These are phyloP conservation scores for Aphelenchoides avenae DNA, from an alignment of 1,140 invertebrate genomes.

Conservation along the genomic window DNA sequence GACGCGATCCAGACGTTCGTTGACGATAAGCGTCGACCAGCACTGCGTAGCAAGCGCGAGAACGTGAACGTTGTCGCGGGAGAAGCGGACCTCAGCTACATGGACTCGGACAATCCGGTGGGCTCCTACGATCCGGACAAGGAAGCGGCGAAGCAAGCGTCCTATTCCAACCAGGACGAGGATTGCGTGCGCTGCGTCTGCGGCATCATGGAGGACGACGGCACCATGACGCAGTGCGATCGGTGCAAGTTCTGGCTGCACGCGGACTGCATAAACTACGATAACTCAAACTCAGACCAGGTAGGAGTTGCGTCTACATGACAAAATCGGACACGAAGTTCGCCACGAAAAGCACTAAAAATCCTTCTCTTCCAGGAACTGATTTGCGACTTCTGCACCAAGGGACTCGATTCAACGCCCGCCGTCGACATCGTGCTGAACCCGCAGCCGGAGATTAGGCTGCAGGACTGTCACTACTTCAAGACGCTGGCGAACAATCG, in stretches of 20 bases:
- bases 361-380: slow-evolving; percentile 37
- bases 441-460: slow-evolving; percentile 41
- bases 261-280: slow-evolving; percentile 53
- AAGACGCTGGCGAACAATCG: slow-evolving; percentile 45
- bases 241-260: slow-evolving; percentile 56
- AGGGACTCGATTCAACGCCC: slow-evolving; percentile 22
- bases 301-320: slow-evolving; percentile 22
- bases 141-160: slow-evolving; percentile 13
- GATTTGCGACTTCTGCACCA: slow-evolving; percentile 41
- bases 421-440: slow-evolving; percentile 43
- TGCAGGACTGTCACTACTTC: slow-evolving; percentile 48
- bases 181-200: slow-evolving; percentile 94
- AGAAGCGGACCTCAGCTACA: slow-evolving; percentile 34
- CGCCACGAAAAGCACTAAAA: slow-evolving; percentile 1
- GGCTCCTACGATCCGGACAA: slow-evolving; percentile 49
- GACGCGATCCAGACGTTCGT: slow-evolving; percentile 12
- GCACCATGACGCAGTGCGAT: slow-evolving; percentile 62
- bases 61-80: slow-evolving; percentile 15
- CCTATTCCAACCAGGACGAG: slow-evolving; percentile 62
- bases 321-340: slow-evolving; percentile 21
- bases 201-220: slow-evolving; percentile 87
- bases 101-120: slow-evolving; percentile 38
- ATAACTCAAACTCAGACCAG: no score
- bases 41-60: background rate
- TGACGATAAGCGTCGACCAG: no score